Conservation (phyloP, 2,888 invertebrate genomes). For the Ophion ellenae region DNA sequence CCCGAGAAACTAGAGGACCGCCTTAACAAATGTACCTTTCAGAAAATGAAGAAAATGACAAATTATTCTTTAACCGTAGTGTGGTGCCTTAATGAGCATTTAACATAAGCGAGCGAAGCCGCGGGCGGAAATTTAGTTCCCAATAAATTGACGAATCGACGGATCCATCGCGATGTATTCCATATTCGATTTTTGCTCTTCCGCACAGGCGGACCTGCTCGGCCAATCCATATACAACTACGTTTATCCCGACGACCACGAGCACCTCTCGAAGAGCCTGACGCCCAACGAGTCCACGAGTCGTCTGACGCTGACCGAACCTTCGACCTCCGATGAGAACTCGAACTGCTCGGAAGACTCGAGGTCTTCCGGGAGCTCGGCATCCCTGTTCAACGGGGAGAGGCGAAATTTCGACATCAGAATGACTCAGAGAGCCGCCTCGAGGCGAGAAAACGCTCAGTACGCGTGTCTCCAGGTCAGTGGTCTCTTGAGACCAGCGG, state of each 20-base stretch:
- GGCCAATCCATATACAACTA: constrained; percentile 93
- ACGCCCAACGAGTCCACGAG: constrained; percentile 80
- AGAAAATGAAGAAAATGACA: too few species aligned
- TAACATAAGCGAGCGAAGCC: too few species aligned
- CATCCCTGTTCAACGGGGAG: constrained; percentile 74
- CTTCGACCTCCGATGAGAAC: constrained; percentile 84
- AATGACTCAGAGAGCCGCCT: constrained; percentile 83
- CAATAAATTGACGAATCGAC: background rate
- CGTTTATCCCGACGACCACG: constrained; percentile 92
- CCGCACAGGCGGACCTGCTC: constrained; percentile 90
- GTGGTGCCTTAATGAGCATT: too few species aligned
- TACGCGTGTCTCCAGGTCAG: constrained; percentile 84
- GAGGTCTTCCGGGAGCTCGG: constrained; percentile 57
- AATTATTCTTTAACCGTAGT: too few species aligned
- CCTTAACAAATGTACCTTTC: too few species aligned
- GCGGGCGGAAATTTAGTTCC: too few species aligned
- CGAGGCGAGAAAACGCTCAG: constrained; percentile 84
- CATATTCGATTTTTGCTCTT: background rate
- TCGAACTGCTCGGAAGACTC: constrained; percentile 84
- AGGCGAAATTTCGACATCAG: constrained; percentile 84
- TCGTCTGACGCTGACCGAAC: constrained; percentile 59
- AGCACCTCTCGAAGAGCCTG: constrained; percentile 88
- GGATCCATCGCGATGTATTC: background rate
- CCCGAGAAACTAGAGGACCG: too few species aligned
- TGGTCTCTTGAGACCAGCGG: constrained; percentile 83